These are phyloP conservation scores for Shinisaurus crocodilurus DNA, from an alignment of 2,113 vertebrate genomes.

Conservation along the genomic window DNA sequence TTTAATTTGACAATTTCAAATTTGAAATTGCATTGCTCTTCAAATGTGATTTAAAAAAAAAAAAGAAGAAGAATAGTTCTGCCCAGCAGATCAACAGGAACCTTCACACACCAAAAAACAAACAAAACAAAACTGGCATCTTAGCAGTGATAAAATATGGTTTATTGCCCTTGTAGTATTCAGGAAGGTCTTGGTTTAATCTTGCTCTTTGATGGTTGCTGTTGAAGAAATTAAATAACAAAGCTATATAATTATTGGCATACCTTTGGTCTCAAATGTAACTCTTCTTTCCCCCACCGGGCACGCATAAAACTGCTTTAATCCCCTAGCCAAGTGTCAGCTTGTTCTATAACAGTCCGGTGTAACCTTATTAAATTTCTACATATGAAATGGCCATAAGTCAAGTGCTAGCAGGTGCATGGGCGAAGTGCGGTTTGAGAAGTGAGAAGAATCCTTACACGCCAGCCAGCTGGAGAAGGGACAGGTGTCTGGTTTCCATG, in stretches of 20 bases:
- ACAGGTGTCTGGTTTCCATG: conserved; percentile 45
- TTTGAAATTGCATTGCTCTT: neutral
- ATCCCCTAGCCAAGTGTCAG: conserved; percentile 11
- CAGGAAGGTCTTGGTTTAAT: neutral
- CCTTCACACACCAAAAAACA: neutral
- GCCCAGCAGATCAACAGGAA: neutral
- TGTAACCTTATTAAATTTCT: conserved; percentile 52
- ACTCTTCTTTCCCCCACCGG: conserved; percentile 23
- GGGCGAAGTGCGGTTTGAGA: neutral
- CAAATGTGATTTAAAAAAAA: neutral
- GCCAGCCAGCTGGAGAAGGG: neutral
- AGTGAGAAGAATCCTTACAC: conserved; percentile 41
- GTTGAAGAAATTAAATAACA: neutral
- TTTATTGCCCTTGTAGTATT: fast-evolving
- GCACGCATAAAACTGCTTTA: neutral
- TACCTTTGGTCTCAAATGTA: neutral
- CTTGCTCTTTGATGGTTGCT: neutral
- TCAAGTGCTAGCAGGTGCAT: conserved; percentile 67
- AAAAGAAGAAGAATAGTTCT: too few relatives aligned
- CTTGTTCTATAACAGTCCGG: conserved; percentile 45
- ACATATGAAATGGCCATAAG: neutral
- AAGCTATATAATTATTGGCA: neutral
- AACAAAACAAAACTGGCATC: too few relatives aligned
- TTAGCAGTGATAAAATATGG: neutral
- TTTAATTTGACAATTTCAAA: neutral